These are phyloP conservation scores for Nixonia krombeini DNA, from an alignment of 1,140 invertebrate genomes.

Conservation along the genomic window DNA sequence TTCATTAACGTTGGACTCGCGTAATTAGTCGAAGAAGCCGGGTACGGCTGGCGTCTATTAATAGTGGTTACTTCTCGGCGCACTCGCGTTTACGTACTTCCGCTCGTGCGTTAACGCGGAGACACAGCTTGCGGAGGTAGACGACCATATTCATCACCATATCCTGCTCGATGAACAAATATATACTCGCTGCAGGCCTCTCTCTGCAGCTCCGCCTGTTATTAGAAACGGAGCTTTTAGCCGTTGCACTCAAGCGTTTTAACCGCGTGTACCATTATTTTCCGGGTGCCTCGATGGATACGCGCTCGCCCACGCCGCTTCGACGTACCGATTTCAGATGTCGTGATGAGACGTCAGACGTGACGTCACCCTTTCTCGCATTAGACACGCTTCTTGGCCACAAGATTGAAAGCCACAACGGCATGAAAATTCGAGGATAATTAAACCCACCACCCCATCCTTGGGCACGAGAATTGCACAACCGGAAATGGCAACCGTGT, in stretches of 20 bases:
- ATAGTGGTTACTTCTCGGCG: constrained; percentile 37
- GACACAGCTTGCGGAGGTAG: constrained; percentile 30
- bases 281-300: not conserved
- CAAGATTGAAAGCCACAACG: no score
- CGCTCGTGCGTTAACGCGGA: constrained; percentile 6
- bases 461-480: no score
- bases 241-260: no score
- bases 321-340: no score
- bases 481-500: no score
- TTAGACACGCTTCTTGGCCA: no score
- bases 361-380: no score
- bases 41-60: constrained; percentile 41
- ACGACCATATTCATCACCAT: constrained; percentile 43
- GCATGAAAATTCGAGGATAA: no score
- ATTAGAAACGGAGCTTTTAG: constrained; percentile 35
- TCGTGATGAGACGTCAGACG: no score
- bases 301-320: no score
- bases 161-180: constrained; percentile 41
- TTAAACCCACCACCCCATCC: no score
- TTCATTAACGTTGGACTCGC: constrained; percentile 45
- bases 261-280: no score
- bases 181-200: constrained; percentile 11
- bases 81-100: constrained; percentile 8
- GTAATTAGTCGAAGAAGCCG: constrained; percentile 41
- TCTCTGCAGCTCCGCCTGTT: constrained; percentile 15